Conservation (phyloP, 2,797 vertebrate species). For the Coluber constrictor region DNA sequence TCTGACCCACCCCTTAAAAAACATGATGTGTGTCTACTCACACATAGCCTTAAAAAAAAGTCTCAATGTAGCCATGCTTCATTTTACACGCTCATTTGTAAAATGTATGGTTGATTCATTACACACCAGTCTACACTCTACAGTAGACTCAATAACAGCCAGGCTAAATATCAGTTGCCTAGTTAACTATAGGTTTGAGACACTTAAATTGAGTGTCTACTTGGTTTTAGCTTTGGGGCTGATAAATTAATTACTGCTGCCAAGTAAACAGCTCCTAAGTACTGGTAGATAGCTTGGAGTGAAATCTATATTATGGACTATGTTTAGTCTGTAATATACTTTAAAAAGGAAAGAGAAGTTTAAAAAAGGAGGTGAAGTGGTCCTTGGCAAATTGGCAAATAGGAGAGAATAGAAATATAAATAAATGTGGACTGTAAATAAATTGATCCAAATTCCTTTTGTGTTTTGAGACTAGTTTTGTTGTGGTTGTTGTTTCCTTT, state of each 20-base stretch:
- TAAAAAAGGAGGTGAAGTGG: neutral
- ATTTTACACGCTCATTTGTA: neutral
- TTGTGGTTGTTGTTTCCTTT: neutral
- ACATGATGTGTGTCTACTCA: neutral
- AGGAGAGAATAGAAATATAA: neutral
- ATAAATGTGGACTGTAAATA: neutral
- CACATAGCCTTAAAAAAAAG: conserved; percentile 20
- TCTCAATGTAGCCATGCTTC: neutral
- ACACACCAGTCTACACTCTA: neutral
- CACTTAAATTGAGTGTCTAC: neutral
- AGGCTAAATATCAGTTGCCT: neutral
- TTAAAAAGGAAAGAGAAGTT: neutral
- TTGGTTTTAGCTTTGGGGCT: neutral
- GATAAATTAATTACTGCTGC: neutral
- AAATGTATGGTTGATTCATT: neutral
- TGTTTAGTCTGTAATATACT: neutral
- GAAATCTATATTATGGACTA: neutral
- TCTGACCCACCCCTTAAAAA: neutral
- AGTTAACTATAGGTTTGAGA: neutral
- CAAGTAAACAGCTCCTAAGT: neutral
- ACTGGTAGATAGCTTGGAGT: neutral
- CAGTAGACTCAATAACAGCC: neutral
- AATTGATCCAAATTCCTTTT: neutral
- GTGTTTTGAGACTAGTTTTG: neutral
- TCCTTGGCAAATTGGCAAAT: neutral